Conservation (phyloP, 1,140 invertebrate species). For the Zaprionus lachaisei region DNA sequence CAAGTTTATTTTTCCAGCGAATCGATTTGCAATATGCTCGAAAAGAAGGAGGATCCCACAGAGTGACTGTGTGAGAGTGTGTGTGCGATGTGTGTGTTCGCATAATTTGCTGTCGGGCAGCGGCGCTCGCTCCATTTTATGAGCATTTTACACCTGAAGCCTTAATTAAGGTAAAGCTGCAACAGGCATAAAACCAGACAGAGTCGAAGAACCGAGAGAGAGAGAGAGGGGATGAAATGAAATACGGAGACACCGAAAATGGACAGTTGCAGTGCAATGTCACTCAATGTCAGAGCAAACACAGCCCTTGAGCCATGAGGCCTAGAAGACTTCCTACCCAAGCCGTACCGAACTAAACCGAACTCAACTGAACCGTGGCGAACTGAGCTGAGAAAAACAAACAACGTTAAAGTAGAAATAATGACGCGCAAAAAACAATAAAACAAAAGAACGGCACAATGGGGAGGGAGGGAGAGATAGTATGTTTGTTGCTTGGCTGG, state of each 20-base stretch:
- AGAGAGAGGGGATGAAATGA: constrained; percentile 19
- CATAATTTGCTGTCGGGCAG: constrained; percentile 50
- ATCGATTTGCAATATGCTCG: constrained; percentile 59
- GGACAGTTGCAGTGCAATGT: constrained; percentile 70
- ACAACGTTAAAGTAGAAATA: constrained; percentile 72
- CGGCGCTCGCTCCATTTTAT: constrained; percentile 58
- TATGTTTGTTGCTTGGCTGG: constrained; percentile 54
- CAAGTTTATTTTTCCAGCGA: constrained; percentile 66
- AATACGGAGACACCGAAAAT: constrained; percentile 30
- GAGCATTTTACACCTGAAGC: constrained; percentile 74
- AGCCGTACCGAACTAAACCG: neutral
- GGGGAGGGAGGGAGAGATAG: constrained; percentile 13
- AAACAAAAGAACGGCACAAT: constrained; percentile 55
- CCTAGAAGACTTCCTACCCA: constrained; percentile 11
- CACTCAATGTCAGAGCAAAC: constrained; percentile 68
- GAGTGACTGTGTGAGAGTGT: neutral
- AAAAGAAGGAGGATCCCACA: constrained; percentile 16
- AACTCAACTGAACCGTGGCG: neutral
- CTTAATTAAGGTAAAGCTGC: constrained; percentile 63
- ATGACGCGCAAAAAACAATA: constrained; percentile 80
- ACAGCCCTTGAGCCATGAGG: constrained; percentile 12
- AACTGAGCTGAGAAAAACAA: constrained; percentile 59
- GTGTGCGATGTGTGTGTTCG: constrained; percentile 57
- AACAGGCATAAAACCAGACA: constrained; percentile 30
- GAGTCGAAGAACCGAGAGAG: constrained; percentile 2